Percentiles rank a stretch among this genome's conserved stretches.
phyloP scores from a whole-genome alignment of 1,140 invertebrate species.

The Hycleus cichorii region DNA sequence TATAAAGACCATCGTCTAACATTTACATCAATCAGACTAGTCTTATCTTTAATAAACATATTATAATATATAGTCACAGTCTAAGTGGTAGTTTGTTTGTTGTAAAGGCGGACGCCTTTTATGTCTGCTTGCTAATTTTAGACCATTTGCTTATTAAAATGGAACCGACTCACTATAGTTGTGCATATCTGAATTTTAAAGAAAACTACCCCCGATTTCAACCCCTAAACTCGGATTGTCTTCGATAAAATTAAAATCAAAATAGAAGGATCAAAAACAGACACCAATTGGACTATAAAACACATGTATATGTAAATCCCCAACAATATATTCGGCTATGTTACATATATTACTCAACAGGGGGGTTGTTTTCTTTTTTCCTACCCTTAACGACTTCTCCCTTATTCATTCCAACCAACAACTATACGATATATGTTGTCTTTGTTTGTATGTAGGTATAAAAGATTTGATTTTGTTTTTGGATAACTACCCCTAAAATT shows the following conservation, averaged over 20 bases:
- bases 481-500: slow-evolving; percentile 25
- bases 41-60: neutral
- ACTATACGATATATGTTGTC: too few relatives aligned
- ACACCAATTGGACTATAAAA: slow-evolving; percentile 37
- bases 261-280: slow-evolving; percentile 31
- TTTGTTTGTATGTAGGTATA: too few relatives aligned
- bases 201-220: too few relatives aligned
- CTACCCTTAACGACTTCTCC: too few relatives aligned
- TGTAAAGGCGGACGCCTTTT: slow-evolving; percentile 20
- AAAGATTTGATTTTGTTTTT: too few relatives aligned
- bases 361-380: too few relatives aligned
- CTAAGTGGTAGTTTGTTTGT: slow-evolving; percentile 19
- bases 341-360: too few relatives aligned
- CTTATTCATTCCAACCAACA: too few relatives aligned
- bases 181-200: too few relatives aligned
- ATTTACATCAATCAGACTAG: slow-evolving; percentile 10
- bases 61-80: slow-evolving; percentile 6
- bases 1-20: slow-evolving; percentile 18
- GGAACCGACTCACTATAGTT: slow-evolving; percentile 1
- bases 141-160: slow-evolving; percentile 29
- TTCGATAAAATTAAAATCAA: slow-evolving; percentile 33
- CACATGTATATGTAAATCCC: slow-evolving; percentile 40
- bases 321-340: too few relatives aligned
- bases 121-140: slow-evolving; percentile 23
- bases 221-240: too few relatives aligned